Percentiles rank a stretch among this genome's conserved stretches.
Conservation (phyloP, 2,113 vertebrate genomes). For the Heterotis niloticus region DNA sequence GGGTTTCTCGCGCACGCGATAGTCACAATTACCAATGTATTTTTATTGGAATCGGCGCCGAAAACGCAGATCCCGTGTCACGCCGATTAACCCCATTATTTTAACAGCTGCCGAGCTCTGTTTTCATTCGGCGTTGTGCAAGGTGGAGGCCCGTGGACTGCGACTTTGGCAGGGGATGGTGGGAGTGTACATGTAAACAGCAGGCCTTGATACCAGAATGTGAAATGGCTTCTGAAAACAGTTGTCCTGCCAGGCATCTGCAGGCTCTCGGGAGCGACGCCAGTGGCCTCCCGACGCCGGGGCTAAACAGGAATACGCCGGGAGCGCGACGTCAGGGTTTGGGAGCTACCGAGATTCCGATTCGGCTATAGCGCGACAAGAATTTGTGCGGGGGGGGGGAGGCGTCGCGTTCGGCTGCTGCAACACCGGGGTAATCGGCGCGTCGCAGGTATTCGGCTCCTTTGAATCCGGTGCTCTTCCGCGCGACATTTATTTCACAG, state of each 20-base stretch:
- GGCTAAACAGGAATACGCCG: not conserved
- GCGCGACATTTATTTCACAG: not conserved
- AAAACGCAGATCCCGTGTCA: not conserved
- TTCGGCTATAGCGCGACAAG: too few species aligned
- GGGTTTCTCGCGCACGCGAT: not conserved
- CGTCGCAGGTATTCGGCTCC: not conserved
- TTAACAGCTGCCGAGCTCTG: slow-evolving; percentile 10
- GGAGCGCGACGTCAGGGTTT: not conserved
- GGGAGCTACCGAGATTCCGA: too few species aligned
- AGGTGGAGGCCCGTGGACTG: not conserved
- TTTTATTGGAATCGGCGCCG: not conserved
- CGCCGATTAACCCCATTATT: not conserved
- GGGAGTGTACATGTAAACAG: slow-evolving; percentile 1
- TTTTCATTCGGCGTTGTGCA: not conserved
- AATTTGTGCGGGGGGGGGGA: too few species aligned
- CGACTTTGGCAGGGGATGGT: not conserved
- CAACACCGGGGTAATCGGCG: not conserved
- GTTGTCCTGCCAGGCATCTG: not conserved
- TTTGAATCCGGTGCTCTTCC: not conserved
- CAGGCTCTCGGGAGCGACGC: not conserved
- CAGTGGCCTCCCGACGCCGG: too few species aligned
- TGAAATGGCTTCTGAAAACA: not conserved
- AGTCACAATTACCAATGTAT: not conserved
- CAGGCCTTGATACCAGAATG: not conserved
- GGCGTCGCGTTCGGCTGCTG: not conserved